Conservation (phyloP, 2,797 vertebrate genomes). For the Muscicapa comitata region DNA sequence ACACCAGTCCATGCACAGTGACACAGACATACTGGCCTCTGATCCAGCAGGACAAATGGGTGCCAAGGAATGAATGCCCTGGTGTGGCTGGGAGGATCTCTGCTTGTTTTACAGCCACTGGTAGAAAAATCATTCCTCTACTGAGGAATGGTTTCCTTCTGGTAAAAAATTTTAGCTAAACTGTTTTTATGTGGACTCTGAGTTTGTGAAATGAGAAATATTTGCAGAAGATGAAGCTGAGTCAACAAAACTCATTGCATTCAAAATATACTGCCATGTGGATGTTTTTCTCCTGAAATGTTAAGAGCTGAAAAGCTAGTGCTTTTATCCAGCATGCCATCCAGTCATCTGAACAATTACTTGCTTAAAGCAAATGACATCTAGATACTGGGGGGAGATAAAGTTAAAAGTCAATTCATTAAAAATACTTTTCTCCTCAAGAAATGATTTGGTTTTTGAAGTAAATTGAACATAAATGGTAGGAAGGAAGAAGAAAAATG, state of each 20-base stretch:
- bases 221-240: conserved; percentile 10
- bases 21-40: background rate
- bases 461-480: conserved; percentile 46
- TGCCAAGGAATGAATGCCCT: background rate
- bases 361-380: conserved; percentile 31
- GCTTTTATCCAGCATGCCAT: conserved; percentile 7
- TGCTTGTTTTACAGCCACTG: background rate
- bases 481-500: conserved; percentile 56
- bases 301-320: background rate
- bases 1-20: background rate
- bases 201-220: background rate
- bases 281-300: conserved; percentile 1
- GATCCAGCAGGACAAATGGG: background rate
- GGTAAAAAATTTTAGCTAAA: background rate
- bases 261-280: background rate
- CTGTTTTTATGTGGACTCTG: background rate
- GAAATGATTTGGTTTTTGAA: conserved; percentile 54
- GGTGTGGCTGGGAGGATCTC: background rate
- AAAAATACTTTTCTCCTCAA: conserved; percentile 49
- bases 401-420: conserved; percentile 56
- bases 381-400: conserved; percentile 22
- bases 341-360: conserved; percentile 39
- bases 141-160: background rate
- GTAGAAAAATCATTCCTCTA: background rate
- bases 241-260: conserved; percentile 12